These are phyloP conservation scores for Chaetodon auriga DNA, from an alignment of 2,113 vertebrate species.

Conservation along the genomic window DNA sequence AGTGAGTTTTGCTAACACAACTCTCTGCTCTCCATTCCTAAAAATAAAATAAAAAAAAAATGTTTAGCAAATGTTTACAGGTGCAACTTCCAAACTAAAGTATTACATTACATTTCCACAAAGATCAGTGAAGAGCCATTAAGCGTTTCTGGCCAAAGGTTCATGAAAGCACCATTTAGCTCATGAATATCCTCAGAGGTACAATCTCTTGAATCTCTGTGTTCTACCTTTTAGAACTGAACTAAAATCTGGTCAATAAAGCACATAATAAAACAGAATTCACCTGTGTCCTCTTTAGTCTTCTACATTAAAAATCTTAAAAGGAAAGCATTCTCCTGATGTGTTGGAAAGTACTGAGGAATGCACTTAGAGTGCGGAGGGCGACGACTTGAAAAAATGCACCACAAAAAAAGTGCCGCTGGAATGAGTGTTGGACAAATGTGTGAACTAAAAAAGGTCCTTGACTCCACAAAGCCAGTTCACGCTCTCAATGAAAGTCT, in stretches of 20 bases:
- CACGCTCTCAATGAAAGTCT: constrained; percentile 9
- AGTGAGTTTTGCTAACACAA: neutral
- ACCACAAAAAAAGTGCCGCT: neutral
- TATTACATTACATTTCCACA: neutral
- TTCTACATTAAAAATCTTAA: neutral
- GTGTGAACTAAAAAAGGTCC: constrained; percentile 35
- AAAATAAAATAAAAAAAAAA: neutral
- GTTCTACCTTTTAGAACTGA: neutral
- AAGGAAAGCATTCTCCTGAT: constrained; percentile 11
- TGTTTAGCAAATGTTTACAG: neutral
- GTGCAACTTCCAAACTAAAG: neutral
- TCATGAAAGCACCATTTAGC: neutral
- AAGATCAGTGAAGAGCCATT: neutral
- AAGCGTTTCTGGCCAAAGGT: neutral
- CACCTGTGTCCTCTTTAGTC: constrained; percentile 12
- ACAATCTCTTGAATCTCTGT: neutral
- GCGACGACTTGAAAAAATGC: neutral
- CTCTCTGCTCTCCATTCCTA: neutral
- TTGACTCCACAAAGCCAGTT: constrained; percentile 41
- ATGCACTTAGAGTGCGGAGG: constrained; percentile 39
- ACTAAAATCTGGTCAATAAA: constrained; percentile 24
- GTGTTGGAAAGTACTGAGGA: constrained; percentile 14
- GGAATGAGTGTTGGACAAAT: neutral
- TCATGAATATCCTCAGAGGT: neutral
- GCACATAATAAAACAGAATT: constrained; percentile 9